These are phyloP conservation scores for Anarrhichthys ocellatus DNA, from an alignment of 2,113 vertebrate species.

Conservation along the genomic window DNA sequence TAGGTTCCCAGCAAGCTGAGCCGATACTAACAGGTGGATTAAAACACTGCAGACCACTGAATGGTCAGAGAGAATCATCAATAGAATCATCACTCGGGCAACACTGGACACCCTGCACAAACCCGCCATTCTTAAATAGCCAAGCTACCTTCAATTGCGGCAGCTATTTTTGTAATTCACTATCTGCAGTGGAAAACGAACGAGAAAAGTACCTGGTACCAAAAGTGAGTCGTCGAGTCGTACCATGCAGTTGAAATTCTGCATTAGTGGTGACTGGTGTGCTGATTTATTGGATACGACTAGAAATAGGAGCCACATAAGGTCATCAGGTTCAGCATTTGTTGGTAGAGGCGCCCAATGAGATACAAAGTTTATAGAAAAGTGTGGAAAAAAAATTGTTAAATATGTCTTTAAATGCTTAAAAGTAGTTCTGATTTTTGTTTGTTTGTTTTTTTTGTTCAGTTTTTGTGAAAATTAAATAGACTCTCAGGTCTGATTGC, in stretches of 20 bases:
- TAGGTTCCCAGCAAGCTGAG: too few relatives aligned
- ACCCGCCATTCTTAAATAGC: too few relatives aligned
- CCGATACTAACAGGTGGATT: too few relatives aligned
- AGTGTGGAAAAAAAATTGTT: too few relatives aligned
- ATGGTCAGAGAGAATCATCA: too few relatives aligned
- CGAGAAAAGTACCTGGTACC: neutral
- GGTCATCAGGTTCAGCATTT: neutral
- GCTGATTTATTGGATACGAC: constrained; percentile 3
- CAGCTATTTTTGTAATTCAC: too few relatives aligned
- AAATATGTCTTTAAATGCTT: neutral
- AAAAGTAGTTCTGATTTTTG: neutral
- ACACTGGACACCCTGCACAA: too few relatives aligned
- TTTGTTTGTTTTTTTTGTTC: neutral
- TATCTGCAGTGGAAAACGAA: neutral
- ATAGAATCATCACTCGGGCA: neutral
- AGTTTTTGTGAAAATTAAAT: neutral
- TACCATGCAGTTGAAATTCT: neutral
- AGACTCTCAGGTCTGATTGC: neutral
- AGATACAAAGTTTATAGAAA: neutral
- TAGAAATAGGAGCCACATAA: neutral
- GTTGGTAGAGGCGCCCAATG: neutral
- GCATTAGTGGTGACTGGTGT: neutral
- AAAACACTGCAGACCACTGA: too few relatives aligned
- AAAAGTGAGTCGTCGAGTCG: neutral
- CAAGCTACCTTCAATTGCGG: too few relatives aligned